These are phyloP conservation scores for Acrossocheilus fasciatus DNA, from an alignment of 2,797 vertebrate genomes.

Conservation along the genomic window DNA sequence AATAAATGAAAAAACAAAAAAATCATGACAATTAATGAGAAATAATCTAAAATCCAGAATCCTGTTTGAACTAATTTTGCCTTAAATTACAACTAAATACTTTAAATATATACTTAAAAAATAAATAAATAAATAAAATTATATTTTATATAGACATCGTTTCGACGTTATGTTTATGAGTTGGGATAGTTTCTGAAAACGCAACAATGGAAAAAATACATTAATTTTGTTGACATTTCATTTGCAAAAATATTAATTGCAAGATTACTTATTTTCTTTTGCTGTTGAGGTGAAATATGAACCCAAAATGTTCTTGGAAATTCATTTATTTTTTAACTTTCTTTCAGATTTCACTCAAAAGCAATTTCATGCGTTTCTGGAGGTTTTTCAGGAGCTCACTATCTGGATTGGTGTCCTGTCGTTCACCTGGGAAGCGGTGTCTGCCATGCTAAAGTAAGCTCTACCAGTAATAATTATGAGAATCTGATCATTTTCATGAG, in stretches of 20 bases:
- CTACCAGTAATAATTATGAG: not conserved
- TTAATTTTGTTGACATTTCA: not conserved
- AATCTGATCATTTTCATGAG: not conserved
- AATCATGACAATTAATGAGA: too few species aligned
- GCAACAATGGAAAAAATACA: not conserved
- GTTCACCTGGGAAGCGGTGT: conserved; percentile 81
- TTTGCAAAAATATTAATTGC: not conserved
- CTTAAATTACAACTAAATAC: too few species aligned
- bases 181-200: not conserved
- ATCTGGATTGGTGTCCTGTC: conserved; percentile 82
- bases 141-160: too few species aligned
- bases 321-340: not conserved
- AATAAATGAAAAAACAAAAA: too few species aligned
- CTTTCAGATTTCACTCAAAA: conserved; percentile 81
- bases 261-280: not conserved
- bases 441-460: conserved; percentile 78
- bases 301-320: not conserved
- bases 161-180: too few species aligned
- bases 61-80: too few species aligned
- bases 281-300: not conserved
- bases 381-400: conserved; percentile 70
- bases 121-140: too few species aligned
- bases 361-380: conserved; percentile 80
- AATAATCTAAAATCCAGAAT: too few species aligned
- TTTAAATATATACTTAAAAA: too few species aligned